phyloP scores from a whole-genome alignment of 2,113 vertebrate genomes.

The Hyperoodon ampullatus region DNA sequence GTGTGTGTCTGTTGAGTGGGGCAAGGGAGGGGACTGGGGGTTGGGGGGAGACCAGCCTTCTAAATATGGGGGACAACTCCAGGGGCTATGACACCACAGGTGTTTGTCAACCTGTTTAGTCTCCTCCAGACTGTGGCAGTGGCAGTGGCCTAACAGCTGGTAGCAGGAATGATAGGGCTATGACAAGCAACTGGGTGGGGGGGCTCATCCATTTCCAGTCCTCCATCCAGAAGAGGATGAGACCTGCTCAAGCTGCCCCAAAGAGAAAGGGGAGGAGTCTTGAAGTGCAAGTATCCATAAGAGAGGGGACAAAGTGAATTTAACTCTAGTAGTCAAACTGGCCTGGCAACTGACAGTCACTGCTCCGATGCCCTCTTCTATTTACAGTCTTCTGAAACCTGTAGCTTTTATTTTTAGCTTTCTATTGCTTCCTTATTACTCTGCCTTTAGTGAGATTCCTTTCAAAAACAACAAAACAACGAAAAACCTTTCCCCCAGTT shows the following conservation, averaged over 20 bases:
- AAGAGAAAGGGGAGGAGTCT: not conserved
- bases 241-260: not conserved
- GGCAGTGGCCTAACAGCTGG: slow-evolving; percentile 13
- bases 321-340: not conserved
- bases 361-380: not conserved
- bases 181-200: not conserved
- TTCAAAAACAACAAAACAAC: not conserved
- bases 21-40: not conserved
- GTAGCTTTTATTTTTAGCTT: not conserved
- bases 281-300: not conserved
- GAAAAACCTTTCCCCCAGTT: not conserved
- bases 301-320: not conserved
- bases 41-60: not conserved
- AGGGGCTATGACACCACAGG: slow-evolving; percentile 5
- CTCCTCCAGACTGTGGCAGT: not conserved
- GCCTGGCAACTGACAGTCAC: not conserved
- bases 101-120: not conserved
- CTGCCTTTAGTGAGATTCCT: not conserved
- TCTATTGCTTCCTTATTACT: not conserved
- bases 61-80: not conserved
- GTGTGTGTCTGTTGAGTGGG: not conserved
- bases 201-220: not conserved
- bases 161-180: not conserved
- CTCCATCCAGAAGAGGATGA: not conserved
- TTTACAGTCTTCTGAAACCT: not conserved